Evolutionary conservation across 2,888 invertebrate species (phyloP).

Genomic region (Melieria picta): DNA sequence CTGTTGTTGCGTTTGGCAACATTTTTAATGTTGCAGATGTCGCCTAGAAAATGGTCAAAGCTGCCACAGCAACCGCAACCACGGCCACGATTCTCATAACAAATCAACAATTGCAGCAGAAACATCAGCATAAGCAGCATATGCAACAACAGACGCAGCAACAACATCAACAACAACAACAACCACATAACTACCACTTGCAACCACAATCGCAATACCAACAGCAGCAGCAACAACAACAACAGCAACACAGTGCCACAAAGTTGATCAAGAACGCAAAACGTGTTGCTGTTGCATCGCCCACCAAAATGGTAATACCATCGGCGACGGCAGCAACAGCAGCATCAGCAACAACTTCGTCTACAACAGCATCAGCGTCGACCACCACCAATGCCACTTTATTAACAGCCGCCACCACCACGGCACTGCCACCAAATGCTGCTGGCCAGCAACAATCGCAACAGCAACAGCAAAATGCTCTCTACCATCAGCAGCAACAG

Average conservation of each 20-base stretch:
- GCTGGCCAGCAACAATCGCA: slow-evolving; percentile 75
- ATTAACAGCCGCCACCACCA: slow-evolving; percentile 68
- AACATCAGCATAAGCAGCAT: slow-evolving; percentile 40
- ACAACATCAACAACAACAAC: slow-evolving; percentile 32
- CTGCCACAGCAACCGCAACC: slow-evolving; percentile 50
- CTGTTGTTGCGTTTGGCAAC: slow-evolving; percentile 38
- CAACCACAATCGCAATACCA: neutral
- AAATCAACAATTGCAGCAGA: slow-evolving; percentile 42
- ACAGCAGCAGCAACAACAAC: slow-evolving; percentile 1
- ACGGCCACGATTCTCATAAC: slow-evolving; percentile 52
- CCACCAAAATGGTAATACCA: slow-evolving; percentile 63
- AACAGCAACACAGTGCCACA: slow-evolving; percentile 25
- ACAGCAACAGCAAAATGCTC: slow-evolving; percentile 52
- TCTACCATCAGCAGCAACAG: slow-evolving; percentile 58
- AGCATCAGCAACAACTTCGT: slow-evolving; percentile 46
- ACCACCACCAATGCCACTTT: slow-evolving; percentile 41
- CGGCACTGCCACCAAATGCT: slow-evolving; percentile 61
- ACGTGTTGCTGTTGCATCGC: slow-evolving; percentile 43
- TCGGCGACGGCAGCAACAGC: slow-evolving; percentile 73
- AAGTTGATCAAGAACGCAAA: slow-evolving; percentile 46
- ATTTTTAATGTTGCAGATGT: slow-evolving; percentile 53
- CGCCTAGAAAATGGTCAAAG: slow-evolving; percentile 56
- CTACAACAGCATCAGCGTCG: slow-evolving; percentile 68
- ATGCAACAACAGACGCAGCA: slow-evolving; percentile 52
- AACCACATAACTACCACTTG: slow-evolving; percentile 49